Evolutionary conservation across 1,140 invertebrate genomes (phyloP), one percentile per base, ranked within the genome.

Genomic region (Apocrypta bakeri): DNA sequence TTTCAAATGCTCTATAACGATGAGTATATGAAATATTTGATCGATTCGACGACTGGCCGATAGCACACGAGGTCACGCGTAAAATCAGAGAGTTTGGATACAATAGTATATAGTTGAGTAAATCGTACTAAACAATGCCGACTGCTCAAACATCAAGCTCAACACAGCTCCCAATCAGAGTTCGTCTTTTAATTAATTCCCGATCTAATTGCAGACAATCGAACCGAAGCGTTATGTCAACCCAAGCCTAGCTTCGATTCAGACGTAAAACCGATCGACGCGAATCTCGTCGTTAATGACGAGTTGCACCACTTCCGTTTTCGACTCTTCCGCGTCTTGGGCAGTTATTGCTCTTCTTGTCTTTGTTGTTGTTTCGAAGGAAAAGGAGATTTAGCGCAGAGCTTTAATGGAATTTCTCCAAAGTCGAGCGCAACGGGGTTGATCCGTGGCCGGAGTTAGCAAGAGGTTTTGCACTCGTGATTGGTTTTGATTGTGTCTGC

Each of bases 391-490:
- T 33, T 37, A 27, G 1, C n/a, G 17, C 14, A 24, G 40, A 71
- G 78, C 29, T 73, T 79, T 73, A 48, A 73, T 73, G 68, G 71
- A 37, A 74, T 81, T 81, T 81, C 33, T 25, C 33, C 14, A 29
- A 71, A 61, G 31, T 69, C 27, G 17, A 56, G 2, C 14, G 17
- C 48, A 4, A 48, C 17, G 48, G 71, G 25, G 24, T 79, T 31
- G 27, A 1, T 63, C 9, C 1, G 24, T 1, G 56, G 31, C 27
- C 6, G 14, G 14, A 66, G 71, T 74, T 64, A 2, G 6, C 4
- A 42, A 74, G 25, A 24, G 29, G n/a, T 40, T 81, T 48, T 7
- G 56, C 48, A 25, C 27, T 24, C 56, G 17, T 56, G 48, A 56
- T 56, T 56, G 33, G 25, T 64, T 63, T 81, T 42, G 14, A 74